Evolutionary conservation across 2,888 invertebrate genomes (phyloP).

Genomic region (Ophion slaviceki): DNA sequence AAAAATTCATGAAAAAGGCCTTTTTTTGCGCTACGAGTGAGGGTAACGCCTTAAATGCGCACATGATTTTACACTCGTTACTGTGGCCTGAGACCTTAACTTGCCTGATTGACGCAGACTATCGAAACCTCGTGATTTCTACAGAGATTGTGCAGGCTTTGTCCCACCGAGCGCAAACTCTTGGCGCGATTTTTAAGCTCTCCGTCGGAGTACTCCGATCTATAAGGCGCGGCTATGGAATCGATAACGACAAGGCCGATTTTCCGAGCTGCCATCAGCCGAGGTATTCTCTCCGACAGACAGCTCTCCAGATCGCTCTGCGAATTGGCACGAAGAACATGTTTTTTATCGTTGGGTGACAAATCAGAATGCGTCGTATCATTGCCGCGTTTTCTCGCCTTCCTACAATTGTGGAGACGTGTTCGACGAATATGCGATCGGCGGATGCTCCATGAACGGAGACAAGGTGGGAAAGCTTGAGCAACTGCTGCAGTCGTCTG

Average conservation of each 20-base stretch:
- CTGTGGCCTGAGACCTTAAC: background rate
- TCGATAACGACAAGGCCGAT: slow-evolving; percentile 89
- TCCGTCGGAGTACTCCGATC: slow-evolving; percentile 85
- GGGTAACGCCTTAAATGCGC: too few relatives aligned
- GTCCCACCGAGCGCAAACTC: slow-evolving; percentile 86
- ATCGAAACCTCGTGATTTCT: slow-evolving; percentile 85
- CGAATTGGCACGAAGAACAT: slow-evolving; percentile 64
- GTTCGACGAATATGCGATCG: slow-evolving; percentile 88
- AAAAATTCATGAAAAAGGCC: too few relatives aligned
- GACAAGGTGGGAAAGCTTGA: slow-evolving; percentile 79
- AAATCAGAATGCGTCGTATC: background rate
- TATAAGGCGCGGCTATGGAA: slow-evolving; percentile 90
- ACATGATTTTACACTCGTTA: too few relatives aligned
- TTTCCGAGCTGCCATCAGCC: slow-evolving; percentile 84
- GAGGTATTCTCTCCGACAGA: slow-evolving; percentile 85
- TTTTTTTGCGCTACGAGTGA: too few relatives aligned
- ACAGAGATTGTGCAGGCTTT: slow-evolving; percentile 85
- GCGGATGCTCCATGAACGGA: slow-evolving; percentile 80
- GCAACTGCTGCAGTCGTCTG: slow-evolving; percentile 86
- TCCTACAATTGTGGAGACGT: slow-evolving; percentile 84
- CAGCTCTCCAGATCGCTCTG: slow-evolving; percentile 86
- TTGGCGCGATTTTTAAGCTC: slow-evolving; percentile 85
- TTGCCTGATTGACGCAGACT: slow-evolving; percentile 90
- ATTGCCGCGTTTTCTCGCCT: background rate
- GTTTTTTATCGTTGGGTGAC: background rate